Base-by-base conservation (phyloP, 2,797 vertebrate species). In the Poecilia velifera region DNA sequence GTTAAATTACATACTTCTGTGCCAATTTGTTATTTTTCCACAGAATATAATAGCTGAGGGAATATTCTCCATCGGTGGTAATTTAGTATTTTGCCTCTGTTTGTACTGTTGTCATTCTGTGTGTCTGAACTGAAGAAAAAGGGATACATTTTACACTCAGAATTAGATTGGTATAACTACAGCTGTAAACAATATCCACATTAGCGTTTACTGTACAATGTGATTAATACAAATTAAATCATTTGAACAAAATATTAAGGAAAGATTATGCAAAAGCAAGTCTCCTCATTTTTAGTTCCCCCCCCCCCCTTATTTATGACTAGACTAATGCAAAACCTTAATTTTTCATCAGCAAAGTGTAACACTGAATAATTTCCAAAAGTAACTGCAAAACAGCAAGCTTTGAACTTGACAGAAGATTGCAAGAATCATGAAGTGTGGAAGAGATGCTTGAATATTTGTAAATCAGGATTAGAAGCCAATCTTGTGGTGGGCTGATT, bases 391-490 rank as follows among this genome's bases (percentile, higher is more conserved):
- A 73, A 57, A 47, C 16, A 46, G 51, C 9, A 1, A 45, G 76
- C 72, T 86, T 76, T 73, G 76, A 89, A 88, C 87, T 80, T 84
- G 78, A 90, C 80, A 85, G 85, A 87, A 78, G 87, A 90, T 87
- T 91, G 90, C 46, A 79, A 57, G 74, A 91, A 89, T 90, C 77
- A 75, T 73, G 66, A 79, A 77, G 84, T 80, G 71, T 1, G 76
- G 76, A 77, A 84, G 87, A 34, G 18, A 85, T 85, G 79, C 81
- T 90, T 90, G 92, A 91, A 94, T 94, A 93, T 94, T 94, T 93
- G 93, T 92, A 93, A 90, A 94, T 93, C 87, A 72, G 94, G 93
- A 93, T 94, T 93, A 94, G 85, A 88, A 87, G 89, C 90, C 90
- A 93, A 93, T 94, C 89, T 91, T 3, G 71, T 81, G 88, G 91